Conservation (phyloP, 2,797 vertebrate genomes). For the Anisognathus igniventris region DNA sequence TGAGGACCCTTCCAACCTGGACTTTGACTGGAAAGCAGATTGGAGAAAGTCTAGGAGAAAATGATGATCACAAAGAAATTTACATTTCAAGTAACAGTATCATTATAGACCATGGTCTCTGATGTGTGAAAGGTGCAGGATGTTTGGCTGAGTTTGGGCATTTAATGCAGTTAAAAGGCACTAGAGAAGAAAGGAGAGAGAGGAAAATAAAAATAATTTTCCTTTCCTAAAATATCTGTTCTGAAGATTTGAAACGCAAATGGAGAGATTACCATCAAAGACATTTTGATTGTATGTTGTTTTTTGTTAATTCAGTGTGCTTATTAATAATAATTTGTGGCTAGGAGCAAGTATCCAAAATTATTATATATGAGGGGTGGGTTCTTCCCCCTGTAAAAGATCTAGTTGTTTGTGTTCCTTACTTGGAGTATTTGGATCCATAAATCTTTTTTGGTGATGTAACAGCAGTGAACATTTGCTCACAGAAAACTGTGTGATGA, state of each 20-base stretch:
- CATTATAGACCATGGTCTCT: background rate
- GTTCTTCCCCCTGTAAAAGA: background rate
- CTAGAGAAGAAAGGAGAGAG: background rate
- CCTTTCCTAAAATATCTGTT: background rate
- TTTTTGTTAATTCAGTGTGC: background rate
- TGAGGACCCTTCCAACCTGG: background rate
- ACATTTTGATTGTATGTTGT: background rate
- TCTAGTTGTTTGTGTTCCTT: background rate
- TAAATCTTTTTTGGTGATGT: background rate
- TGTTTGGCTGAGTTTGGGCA: background rate
- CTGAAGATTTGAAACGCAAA: background rate
- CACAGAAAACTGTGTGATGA: background rate
- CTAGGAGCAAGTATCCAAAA: background rate
- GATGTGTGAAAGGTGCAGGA: background rate
- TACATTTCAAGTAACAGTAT: background rate
- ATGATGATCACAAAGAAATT: background rate
- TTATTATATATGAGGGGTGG: accelerated
- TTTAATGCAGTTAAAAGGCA: background rate
- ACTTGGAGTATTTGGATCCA: background rate
- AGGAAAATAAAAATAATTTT: background rate
- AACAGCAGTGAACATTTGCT: background rate
- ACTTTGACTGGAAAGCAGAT: background rate
- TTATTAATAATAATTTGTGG: background rate
- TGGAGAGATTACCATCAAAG: background rate
- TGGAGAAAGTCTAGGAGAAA: background rate